Percentiles rank a stretch among this genome's conserved stretches.
Conservation (phyloP, 2,797 vertebrate genomes). For the Enteromius treurensis region DNA sequence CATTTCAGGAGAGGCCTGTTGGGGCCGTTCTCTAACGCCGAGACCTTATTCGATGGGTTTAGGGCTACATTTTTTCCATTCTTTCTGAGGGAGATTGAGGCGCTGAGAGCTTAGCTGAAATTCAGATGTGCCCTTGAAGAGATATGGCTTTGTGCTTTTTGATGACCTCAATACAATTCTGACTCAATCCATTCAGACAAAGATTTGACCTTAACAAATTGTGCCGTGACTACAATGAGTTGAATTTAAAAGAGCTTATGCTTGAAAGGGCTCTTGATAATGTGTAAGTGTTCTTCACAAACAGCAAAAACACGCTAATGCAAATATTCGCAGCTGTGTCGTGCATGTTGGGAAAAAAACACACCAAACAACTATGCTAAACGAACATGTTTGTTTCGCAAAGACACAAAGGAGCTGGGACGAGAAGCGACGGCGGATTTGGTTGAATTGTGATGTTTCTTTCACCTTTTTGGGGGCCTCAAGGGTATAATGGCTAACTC, state of each 20-base stretch:
- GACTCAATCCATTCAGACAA: slow-evolving; percentile 38
- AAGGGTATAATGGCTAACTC: slow-evolving; percentile 74
- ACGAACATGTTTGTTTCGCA: slow-evolving; percentile 2
- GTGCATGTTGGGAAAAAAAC: not conserved
- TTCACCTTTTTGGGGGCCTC: slow-evolving; percentile 51
- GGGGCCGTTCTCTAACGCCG: slow-evolving; percentile 25
- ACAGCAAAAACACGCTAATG: slow-evolving; percentile 30
- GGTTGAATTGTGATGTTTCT: slow-evolving; percentile 17
- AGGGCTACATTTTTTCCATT: slow-evolving; percentile 55
- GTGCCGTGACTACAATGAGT: slow-evolving; percentile 42
- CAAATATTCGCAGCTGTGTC: slow-evolving; percentile 12
- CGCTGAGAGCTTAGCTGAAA: slow-evolving; percentile 48
- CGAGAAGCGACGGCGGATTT: slow-evolving; percentile 5
- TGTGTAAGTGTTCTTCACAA: slow-evolving; percentile 43
- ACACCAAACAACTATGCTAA: not conserved
- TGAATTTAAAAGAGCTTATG: slow-evolving; percentile 48
- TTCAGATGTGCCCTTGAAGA: slow-evolving; percentile 35
- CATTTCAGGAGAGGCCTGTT: slow-evolving; percentile 20
- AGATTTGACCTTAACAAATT: slow-evolving; percentile 52
- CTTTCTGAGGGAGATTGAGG: slow-evolving; percentile 56
- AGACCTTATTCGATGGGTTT: slow-evolving; percentile 38
- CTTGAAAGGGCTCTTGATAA: slow-evolving; percentile 39
- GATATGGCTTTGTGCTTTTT: slow-evolving; percentile 41
- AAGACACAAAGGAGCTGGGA: not conserved
- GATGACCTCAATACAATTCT: slow-evolving; percentile 51